Evolutionary conservation across 2,888 invertebrate genomes (phyloP).

Genomic region (Drosophila suboccidentalis): DNA sequence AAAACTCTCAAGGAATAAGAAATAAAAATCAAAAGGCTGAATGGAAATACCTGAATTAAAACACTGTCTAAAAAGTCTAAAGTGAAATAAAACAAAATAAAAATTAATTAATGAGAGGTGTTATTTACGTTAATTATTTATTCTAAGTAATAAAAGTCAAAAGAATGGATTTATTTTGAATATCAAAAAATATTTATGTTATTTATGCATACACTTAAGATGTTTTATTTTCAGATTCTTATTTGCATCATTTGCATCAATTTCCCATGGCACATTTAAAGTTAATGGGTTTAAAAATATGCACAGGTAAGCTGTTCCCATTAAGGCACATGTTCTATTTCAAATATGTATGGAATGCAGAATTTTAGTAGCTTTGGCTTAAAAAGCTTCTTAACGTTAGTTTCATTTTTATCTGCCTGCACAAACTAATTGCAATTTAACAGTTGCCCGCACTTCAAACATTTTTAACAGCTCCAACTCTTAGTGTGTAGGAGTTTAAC

Average conservation of each 20-base stretch:
- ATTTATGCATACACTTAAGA: not conserved
- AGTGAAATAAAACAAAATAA: not conserved
- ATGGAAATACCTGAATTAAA: not conserved
- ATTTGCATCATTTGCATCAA: not conserved
- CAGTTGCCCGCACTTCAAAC: constrained; percentile 52
- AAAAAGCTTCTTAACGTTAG: constrained; percentile 33
- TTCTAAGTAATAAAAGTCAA: not conserved
- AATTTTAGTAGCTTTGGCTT: constrained; percentile 5
- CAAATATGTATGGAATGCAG: constrained; percentile 8
- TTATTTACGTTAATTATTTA: not conserved
- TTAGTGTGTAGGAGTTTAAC: constrained; percentile 13
- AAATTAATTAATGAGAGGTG: not conserved
- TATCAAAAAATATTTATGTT: not conserved
- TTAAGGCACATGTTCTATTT: constrained; percentile 1
- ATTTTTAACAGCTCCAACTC: constrained; percentile 22
- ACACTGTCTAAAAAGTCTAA: not conserved
- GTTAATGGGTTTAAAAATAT: constrained; percentile 22
- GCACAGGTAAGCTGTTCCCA: constrained; percentile 13
- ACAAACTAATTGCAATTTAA: constrained; percentile 74
- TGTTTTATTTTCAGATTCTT: not conserved
- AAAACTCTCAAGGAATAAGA: not conserved
- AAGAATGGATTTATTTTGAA: too few relatives aligned
- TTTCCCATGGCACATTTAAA: constrained; percentile 15
- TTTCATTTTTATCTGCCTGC: constrained; percentile 22
- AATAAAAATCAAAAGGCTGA: not conserved